These are phyloP conservation scores for Papilio demoleus DNA, from an alignment of 2,888 invertebrate genomes.

Conservation along the genomic window DNA sequence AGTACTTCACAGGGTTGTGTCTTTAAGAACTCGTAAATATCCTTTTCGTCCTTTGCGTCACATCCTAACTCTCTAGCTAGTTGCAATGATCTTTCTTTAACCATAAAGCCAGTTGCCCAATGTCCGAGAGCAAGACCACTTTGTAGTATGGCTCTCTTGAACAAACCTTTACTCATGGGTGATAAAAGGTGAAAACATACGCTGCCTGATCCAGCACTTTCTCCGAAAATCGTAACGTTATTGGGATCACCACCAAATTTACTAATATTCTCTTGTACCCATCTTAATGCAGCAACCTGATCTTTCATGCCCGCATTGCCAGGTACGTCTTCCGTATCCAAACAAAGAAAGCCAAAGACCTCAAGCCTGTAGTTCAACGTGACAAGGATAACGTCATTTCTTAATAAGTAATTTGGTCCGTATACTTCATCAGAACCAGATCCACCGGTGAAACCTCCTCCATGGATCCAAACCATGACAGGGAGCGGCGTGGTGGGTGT, in stretches of 20 bases:
- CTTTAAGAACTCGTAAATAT: slow-evolving; percentile 62
- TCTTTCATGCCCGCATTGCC: slow-evolving; percentile 79
- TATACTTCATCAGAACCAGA: no score
- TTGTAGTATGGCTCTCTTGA: slow-evolving; percentile 84
- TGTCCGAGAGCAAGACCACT: slow-evolving; percentile 85
- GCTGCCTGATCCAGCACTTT: slow-evolving; percentile 69
- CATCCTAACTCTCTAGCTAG: slow-evolving; percentile 61
- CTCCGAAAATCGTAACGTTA: slow-evolving; percentile 71
- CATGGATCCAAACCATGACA: no score
- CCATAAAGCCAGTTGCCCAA: slow-evolving; percentile 73
- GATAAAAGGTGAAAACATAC: slow-evolving; percentile 68
- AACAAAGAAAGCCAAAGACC: no score
- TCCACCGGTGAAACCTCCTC: no score
- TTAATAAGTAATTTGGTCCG: no score
- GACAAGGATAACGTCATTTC: no score
- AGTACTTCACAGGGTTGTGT: slow-evolving; percentile 55
- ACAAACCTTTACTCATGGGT: slow-evolving; percentile 72
- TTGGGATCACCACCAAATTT: slow-evolving; percentile 55
- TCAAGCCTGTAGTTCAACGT: no score
- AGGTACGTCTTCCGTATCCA: slow-evolving; percentile 46
- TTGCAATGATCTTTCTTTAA: slow-evolving; percentile 72
- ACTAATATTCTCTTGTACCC: slow-evolving; percentile 47
- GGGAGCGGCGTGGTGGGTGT: slow-evolving; percentile 44
- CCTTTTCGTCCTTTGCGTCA: slow-evolving; percentile 58
- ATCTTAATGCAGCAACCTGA: slow-evolving; percentile 68